Base-by-base conservation (phyloP, 2,888 invertebrate genomes). In the Chelonus formosanus region DNA sequence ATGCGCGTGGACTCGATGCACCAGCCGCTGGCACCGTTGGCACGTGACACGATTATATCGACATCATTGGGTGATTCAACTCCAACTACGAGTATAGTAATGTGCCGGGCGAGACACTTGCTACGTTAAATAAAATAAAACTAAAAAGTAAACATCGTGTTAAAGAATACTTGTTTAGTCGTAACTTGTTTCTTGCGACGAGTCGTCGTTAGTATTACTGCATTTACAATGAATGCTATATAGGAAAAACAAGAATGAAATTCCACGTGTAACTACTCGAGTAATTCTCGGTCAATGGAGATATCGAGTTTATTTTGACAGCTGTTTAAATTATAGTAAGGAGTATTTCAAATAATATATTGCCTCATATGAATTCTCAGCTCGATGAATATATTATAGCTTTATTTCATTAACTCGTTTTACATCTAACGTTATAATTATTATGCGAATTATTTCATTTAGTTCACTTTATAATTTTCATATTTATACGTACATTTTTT, bases 1-100 rank as follows among this genome's bases (percentile, higher is more conserved):
- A 62, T 67, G 62, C 62, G 66, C 66, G 62, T 53, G 58, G 62
- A 62, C 66, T 56, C 48, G 50, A 60, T 55, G 6, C 45, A 20
- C 4, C 6, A 54, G 45, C 40, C 36, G 47, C 44, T 54, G 45
- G 60, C 43, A 36, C 35, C 34, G 36, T 60, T n/a, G 53, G 71
- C 69, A 68, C 71, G 69, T 71, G 69, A 71, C 68, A 67, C 71
- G 71, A 70, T 71, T 71, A 63, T 71, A 71, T 71, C 63, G 67
- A 67, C 66, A 34, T 52, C 32, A 67, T 57, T 52, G 60, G 55
- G 63, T 63, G 65, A 65, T 68, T 68, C 69, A 64, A 71, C 68
- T 65, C 54, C 8, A 54, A 45, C 32, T 53, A 31, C 68, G 63
- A 68, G 65, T 66, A 63, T 61, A 63, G 60, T 67, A 53, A 40